Conservation (phyloP, 2,888 invertebrate genomes). For the Dastarcus helophoroides region DNA sequence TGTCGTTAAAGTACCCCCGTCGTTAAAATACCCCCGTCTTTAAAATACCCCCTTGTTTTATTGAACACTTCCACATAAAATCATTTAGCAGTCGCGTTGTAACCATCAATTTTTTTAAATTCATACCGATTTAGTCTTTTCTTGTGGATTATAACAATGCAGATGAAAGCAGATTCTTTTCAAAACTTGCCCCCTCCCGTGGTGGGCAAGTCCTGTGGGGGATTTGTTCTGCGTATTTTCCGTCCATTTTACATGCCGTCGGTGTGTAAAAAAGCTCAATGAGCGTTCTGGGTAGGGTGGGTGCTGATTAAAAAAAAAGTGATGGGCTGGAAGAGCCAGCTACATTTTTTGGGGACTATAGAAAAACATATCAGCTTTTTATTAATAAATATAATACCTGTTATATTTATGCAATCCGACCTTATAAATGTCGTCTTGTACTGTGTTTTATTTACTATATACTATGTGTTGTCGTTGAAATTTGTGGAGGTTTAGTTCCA, state of each 20-base stretch:
- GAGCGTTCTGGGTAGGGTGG: constrained; percentile 36
- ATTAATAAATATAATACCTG: constrained; percentile 39
- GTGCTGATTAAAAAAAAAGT: constrained; percentile 37
- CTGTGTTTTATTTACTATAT: constrained; percentile 13
- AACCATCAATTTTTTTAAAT: no score
- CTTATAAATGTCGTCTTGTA: constrained; percentile 40
- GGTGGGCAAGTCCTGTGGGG: constrained; percentile 11
- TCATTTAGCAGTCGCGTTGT: no score
- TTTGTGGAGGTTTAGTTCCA: constrained; percentile 15
- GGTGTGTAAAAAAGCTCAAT: constrained; percentile 35
- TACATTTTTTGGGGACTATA: constrained; percentile 50
- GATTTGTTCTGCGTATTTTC: constrained; percentile 34
- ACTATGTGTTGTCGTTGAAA: constrained; percentile 2
- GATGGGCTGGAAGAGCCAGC: constrained; percentile 34
- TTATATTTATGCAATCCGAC: constrained; percentile 38
- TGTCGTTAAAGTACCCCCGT: no score
- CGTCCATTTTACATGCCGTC: constrained; percentile 39
- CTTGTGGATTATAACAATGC: no score
- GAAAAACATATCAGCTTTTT: constrained; percentile 61
- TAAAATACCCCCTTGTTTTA: no score
- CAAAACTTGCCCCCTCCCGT: constrained; percentile 3
- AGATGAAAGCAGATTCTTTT: constrained; percentile 7
- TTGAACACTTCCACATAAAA: no score
- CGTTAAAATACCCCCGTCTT: no score
- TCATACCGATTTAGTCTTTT: no score